A percentile compares a stretch with the other conserved stretches of the same genome.
These are phyloP conservation scores for Stenotaenia linearis DNA, from an alignment of 2,888 invertebrate genomes.

Conservation along the genomic window DNA sequence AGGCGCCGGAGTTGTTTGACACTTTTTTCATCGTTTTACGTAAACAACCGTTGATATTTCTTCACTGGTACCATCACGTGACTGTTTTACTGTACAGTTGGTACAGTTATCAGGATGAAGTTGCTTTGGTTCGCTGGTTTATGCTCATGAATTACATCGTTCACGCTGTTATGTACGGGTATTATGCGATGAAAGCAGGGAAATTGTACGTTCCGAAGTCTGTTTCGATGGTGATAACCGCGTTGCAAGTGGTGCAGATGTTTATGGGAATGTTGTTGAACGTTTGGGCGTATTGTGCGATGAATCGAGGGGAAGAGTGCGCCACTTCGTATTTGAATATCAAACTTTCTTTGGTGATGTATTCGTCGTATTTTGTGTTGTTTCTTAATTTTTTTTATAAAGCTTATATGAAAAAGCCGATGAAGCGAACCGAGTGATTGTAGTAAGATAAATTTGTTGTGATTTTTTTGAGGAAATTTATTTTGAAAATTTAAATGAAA, in stretches of 20 bases:
- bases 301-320: slow-evolving; percentile 61
- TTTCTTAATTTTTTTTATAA: slow-evolving; percentile 92
- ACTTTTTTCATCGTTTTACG: slow-evolving; percentile 83
- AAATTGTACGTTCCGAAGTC: slow-evolving; percentile 33
- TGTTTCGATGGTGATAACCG: slow-evolving; percentile 77
- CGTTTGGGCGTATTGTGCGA: slow-evolving; percentile 70
- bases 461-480: background rate
- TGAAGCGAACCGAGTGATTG: background rate
- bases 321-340: slow-evolving; percentile 79
- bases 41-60: slow-evolving; percentile 87
- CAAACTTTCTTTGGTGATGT: slow-evolving; percentile 85
- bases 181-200: background rate
- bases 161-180: slow-evolving; percentile 13
- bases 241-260: slow-evolving; percentile 88
- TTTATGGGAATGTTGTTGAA: slow-evolving; percentile 84
- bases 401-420: slow-evolving; percentile 59
- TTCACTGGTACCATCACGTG: slow-evolving; percentile 68
- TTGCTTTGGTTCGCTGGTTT: slow-evolving; percentile 66
- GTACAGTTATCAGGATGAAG: slow-evolving; percentile 52
- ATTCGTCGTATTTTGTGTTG: slow-evolving; percentile 85
- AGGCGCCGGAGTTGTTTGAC: slow-evolving; percentile 92
- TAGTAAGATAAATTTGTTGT: background rate
- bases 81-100: slow-evolving; percentile 48
- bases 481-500: too few species aligned
- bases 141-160: slow-evolving; percentile 92